These are phyloP conservation scores for Trichonephila clavata DNA, from an alignment of 1,140 invertebrate species.

Conservation along the genomic window DNA sequence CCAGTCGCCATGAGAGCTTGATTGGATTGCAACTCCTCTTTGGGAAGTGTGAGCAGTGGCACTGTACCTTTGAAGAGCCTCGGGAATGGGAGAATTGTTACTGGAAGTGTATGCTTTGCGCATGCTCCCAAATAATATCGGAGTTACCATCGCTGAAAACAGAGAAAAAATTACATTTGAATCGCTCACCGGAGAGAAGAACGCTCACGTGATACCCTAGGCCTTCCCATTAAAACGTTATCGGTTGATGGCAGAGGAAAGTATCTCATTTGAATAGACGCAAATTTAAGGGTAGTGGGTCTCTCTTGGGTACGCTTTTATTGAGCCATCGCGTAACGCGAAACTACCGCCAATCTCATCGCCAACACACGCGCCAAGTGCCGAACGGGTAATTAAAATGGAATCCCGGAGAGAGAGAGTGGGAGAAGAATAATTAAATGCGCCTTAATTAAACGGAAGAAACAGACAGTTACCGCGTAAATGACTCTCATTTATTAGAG, in stretches of 20 bases:
- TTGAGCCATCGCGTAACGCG: background rate
- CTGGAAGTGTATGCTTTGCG: background rate
- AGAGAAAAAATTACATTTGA: background rate
- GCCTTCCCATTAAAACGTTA: slow-evolving; percentile 2
- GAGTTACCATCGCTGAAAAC: background rate
- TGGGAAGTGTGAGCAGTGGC: too few relatives aligned
- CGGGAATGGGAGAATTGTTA: background rate
- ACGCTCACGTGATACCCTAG: background rate
- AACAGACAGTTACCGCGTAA: background rate
- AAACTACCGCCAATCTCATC: background rate
- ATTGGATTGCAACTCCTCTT: too few relatives aligned
- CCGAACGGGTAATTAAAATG: background rate
- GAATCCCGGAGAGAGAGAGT: background rate
- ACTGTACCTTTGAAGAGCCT: background rate
- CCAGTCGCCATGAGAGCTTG: too few relatives aligned
- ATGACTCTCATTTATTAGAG: too few relatives aligned
- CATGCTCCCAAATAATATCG: background rate
- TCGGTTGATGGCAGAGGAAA: background rate
- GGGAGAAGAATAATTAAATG: background rate
- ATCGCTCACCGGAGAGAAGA: background rate
- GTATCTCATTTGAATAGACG: slow-evolving; percentile 19
- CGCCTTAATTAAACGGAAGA: background rate
- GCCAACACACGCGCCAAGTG: background rate
- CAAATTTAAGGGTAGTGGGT: slow-evolving; percentile 13
- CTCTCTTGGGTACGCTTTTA: background rate